These are phyloP conservation scores for Alitta virens DNA, from an alignment of 2,888 invertebrate species.

Conservation along the genomic window DNA sequence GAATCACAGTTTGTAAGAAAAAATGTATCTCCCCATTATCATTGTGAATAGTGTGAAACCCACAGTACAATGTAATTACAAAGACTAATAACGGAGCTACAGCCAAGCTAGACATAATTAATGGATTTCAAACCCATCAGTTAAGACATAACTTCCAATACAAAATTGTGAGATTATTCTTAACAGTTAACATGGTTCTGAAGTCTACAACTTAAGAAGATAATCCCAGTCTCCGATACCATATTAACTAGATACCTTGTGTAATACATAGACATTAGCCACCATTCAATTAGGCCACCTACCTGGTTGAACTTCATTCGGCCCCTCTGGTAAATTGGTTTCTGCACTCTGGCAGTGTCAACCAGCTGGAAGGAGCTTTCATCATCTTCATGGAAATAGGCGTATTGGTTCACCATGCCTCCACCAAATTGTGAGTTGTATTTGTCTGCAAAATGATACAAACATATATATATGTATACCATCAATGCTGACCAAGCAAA, in stretches of 20 bases:
- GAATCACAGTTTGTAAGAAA: not conserved
- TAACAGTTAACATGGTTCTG: no score
- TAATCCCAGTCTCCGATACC: not conserved
- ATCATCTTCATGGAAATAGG: constrained; percentile 98
- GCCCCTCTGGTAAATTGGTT: constrained; percentile 79
- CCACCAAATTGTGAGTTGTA: constrained; percentile 54
- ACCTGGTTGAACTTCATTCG: constrained; percentile 62
- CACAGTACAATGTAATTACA: no score
- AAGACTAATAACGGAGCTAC: no score
- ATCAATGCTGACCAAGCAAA: no score
- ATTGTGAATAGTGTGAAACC: no score
- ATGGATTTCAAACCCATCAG: no score
- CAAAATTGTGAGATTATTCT: no score
- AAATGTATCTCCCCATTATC: not conserved
- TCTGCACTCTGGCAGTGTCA: constrained; percentile 71
- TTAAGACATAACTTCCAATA: no score
- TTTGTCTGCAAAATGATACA: constrained; percentile 45
- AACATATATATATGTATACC: no score
- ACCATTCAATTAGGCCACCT: no score
- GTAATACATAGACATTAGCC: not conserved
- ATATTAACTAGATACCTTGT: not conserved
- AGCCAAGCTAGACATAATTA: no score
- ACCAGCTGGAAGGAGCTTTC: constrained; percentile 98
- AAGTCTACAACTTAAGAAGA: no score
- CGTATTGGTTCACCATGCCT: constrained; percentile 81